A percentile compares a stretch with the other conserved stretches of the same genome.
These are phyloP conservation scores for Ivindomyrus marchei DNA, from an alignment of 2,113 vertebrate species.

Conservation along the genomic window DNA sequence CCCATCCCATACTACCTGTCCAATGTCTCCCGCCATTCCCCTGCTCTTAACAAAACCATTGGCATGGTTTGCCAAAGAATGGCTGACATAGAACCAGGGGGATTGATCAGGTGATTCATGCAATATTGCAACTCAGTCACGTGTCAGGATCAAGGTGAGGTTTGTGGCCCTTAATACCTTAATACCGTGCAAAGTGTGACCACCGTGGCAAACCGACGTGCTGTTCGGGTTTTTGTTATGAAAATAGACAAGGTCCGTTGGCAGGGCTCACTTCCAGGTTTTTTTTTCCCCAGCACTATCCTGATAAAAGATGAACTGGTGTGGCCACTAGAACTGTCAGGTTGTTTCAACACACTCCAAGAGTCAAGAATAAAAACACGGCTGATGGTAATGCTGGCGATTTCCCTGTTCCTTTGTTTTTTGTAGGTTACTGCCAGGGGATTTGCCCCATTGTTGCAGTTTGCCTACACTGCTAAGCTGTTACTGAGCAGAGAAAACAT, in stretches of 20 bases:
- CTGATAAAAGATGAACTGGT: slow-evolving; percentile 38
- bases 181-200: neutral
- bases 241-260: neutral
- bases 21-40: neutral
- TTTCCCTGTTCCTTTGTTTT: slow-evolving; percentile 43
- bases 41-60: neutral
- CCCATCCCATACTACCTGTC: neutral
- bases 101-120: neutral
- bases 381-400: slow-evolving; percentile 52
- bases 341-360: slow-evolving; percentile 40
- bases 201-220: neutral
- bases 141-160: neutral
- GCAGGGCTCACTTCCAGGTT: neutral
- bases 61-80: neutral
- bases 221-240: neutral
- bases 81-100: neutral
- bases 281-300: slow-evolving; percentile 31
- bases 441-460: slow-evolving; percentile 87
- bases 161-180: neutral
- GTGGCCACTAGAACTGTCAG: slow-evolving; percentile 40
- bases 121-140: neutral
- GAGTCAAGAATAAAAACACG: slow-evolving; percentile 36
- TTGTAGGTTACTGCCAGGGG: slow-evolving; percentile 85
- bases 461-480: slow-evolving; percentile 94
- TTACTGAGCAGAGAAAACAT: slow-evolving; percentile 88